Evolutionary conservation across 2,797 vertebrate species (phyloP), one percentile per base, ranked within the genome.

Genomic region (Avahi laniger): DNA sequence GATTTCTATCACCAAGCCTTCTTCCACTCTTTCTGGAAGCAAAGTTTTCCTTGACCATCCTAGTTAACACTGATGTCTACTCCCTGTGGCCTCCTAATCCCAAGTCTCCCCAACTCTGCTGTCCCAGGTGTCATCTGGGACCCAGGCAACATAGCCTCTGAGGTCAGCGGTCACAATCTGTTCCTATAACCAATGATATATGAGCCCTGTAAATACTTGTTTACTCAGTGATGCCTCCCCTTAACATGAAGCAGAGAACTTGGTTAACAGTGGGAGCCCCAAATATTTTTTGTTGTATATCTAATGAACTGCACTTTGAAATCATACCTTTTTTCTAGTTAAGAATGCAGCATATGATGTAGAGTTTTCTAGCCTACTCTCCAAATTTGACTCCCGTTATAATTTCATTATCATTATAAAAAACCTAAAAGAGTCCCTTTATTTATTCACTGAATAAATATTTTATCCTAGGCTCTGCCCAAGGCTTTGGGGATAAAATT

Each of bases 81-180:
- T 70, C 22, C 26, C 18, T 18, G 5, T 50, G n/a, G 9, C 4
- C 9, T 92, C 48, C 28, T 35, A 63, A 41, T 38, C 79, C 4
- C 12, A 79, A 52, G 2, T 14, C 8, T n/a, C 3, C 11, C 4
- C 0, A 30, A 3, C 2, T 2, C 13, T 8, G 4, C 30, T 17
- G 10, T 70, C 24, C 35, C 2, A 18, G 6, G 33, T 52, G 13
- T 20, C 15, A 10, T 61, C 52, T 50, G 63, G 6, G 28, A 79
- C 3, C 0, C 17, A 52, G 28, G 33, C 8, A 38, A 41, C 22
- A 18, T 0, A 17, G 14, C 63, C 52, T 80, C 33, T 54, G 75
- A 75, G 18, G 26, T 59, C 17, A 5, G 33, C 30, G 17, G 30
- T 17, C 22, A 22, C 24, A 63, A 46, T 50, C 17, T n/a, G 22